These are phyloP conservation scores for Acrobasis suavella DNA, from an alignment of 2,888 invertebrate species.

Conservation along the genomic window DNA sequence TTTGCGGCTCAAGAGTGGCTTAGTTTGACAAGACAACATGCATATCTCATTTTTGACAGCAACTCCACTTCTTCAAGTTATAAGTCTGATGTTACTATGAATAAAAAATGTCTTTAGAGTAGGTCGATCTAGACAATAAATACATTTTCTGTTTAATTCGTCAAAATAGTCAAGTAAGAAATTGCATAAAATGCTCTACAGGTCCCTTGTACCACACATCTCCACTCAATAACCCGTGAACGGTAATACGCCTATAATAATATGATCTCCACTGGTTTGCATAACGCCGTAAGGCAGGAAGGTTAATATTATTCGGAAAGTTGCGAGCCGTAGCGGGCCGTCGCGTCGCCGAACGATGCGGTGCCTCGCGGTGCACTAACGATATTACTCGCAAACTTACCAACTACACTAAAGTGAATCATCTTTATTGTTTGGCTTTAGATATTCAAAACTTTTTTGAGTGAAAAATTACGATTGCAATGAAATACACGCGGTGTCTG, in stretches of 20 bases:
- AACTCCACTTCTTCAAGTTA: too few species aligned
- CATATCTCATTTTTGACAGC: too few species aligned
- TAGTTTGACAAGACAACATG: too few species aligned
- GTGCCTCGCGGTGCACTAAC: slow-evolving; percentile 19
- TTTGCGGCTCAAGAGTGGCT: too few species aligned
- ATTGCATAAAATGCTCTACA: not conserved
- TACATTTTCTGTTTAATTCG: too few species aligned
- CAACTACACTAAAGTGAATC: not conserved
- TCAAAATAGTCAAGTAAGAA: too few species aligned
- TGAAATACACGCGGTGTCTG: too few species aligned
- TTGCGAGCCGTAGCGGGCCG: slow-evolving; percentile 42
- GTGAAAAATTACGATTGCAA: too few species aligned
- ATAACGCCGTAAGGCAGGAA: slow-evolving; percentile 56
- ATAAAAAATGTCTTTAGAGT: too few species aligned
- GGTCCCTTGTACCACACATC: slow-evolving; percentile 24
- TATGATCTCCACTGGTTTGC: slow-evolving; percentile 62
- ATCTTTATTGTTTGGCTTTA: slow-evolving; percentile 5
- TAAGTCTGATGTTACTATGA: too few species aligned
- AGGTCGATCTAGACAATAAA: too few species aligned
- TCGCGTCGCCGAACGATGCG: not conserved
- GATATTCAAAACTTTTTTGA: too few species aligned
- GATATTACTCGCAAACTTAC: slow-evolving; percentile 19
- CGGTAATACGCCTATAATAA: slow-evolving; percentile 50
- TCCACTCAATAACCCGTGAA: slow-evolving; percentile 44
- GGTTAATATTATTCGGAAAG: slow-evolving; percentile 69